Conservation (phyloP, 1,140 invertebrate species). For the Telenomus remus region DNA sequence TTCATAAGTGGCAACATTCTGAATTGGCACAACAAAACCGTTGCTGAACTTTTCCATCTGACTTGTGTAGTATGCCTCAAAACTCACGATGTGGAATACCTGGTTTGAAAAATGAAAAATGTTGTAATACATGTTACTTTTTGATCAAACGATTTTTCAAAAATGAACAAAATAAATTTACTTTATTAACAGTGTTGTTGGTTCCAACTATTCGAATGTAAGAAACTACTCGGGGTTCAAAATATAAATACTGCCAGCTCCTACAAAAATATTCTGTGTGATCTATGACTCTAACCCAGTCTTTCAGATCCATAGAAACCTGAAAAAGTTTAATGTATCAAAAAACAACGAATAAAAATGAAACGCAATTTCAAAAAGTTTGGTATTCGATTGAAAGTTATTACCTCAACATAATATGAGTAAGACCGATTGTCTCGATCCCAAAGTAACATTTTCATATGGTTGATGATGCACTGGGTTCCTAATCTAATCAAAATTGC, state of each 20-base stretch:
- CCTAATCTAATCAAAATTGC: constrained; percentile 93
- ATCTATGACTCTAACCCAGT: constrained; percentile 95
- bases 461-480: constrained; percentile 93
- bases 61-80: constrained; percentile 91
- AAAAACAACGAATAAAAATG: too few relatives aligned
- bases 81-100: constrained; percentile 94
- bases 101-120: constrained; percentile 53
- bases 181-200: constrained; percentile 95
- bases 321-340: constrained; percentile 52
- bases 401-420: constrained; percentile 93
- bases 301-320: constrained; percentile 95
- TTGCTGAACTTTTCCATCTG: constrained; percentile 84
- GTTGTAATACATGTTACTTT: too few relatives aligned
- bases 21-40: constrained; percentile 88
- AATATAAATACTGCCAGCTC: constrained; percentile 97
- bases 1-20: constrained; percentile 94
- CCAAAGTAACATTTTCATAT: constrained; percentile 94
- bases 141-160: too few relatives aligned
- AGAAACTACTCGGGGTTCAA: constrained; percentile 89
- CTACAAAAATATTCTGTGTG: constrained; percentile 93
- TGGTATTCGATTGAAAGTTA: not conserved
- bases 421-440: constrained; percentile 95
- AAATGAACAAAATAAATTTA: constrained; percentile 59
- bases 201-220: constrained; percentile 95
- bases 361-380: constrained; percentile 12